Evolutionary conservation across 2,797 vertebrate genomes (phyloP).

Genomic region (Manis javanica): DNA sequence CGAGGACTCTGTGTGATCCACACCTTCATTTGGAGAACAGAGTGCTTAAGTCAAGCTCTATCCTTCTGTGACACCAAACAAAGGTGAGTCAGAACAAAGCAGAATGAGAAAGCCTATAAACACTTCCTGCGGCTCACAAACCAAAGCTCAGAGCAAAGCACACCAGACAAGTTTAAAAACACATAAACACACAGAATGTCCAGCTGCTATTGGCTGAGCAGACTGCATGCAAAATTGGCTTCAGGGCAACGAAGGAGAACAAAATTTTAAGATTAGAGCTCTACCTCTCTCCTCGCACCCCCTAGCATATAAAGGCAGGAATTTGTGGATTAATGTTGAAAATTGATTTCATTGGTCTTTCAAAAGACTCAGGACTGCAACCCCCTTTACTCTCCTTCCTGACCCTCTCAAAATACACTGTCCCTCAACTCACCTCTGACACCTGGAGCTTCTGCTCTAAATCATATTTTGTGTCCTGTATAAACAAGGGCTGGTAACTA

Average conservation of each 20-base stretch:
- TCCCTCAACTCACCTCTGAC: background rate
- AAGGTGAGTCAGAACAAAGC: constrained; percentile 30
- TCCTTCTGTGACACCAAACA: background rate
- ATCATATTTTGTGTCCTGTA: constrained; percentile 41
- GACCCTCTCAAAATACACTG: background rate
- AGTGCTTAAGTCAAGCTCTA: background rate
- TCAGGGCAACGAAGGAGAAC: background rate
- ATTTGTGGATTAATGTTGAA: background rate
- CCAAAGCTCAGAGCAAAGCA: background rate
- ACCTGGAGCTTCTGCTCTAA: constrained; percentile 26
- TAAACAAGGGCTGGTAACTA: constrained; percentile 65
- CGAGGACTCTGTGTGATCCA: background rate
- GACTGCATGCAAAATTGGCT: background rate
- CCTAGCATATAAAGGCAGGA: background rate
- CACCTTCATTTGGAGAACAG: background rate
- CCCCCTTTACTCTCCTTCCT: background rate
- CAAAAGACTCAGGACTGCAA: background rate
- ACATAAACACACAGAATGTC: background rate
- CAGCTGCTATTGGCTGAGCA: background rate
- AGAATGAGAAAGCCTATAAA: background rate
- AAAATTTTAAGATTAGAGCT: background rate
- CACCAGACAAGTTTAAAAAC: constrained; percentile 8
- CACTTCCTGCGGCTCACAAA: constrained; percentile 37
- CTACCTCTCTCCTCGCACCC: background rate
- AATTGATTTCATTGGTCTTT: constrained; percentile 45